A percentile compares a stretch with the other conserved stretches of the same genome.
Conservation (phyloP, 2,888 invertebrate genomes). For the Toxonevra muliebris region DNA sequence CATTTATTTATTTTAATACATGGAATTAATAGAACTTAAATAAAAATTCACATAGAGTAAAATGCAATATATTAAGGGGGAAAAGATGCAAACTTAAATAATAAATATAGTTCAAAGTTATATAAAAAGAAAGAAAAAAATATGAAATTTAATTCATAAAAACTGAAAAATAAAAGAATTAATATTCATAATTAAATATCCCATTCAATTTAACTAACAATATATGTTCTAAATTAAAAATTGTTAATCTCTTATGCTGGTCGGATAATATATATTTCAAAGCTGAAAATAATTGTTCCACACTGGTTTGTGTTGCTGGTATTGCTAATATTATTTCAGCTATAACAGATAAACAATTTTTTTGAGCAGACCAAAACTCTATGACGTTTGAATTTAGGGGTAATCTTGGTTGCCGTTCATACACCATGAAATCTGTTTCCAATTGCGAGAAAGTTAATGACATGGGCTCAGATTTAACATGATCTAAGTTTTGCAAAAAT, state of each 20-base stretch:
- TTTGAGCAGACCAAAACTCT: conserved; percentile 37
- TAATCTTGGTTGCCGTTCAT: conserved; percentile 32
- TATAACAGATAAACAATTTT: conserved; percentile 26
- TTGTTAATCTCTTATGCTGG: conserved; percentile 21
- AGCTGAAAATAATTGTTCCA: no score
- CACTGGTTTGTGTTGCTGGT: conserved; percentile 37
- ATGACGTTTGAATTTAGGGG: conserved; percentile 29
- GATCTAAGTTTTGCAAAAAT: conserved; percentile 34
- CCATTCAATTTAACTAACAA: conserved; percentile 32
- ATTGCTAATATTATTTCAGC: conserved; percentile 31
- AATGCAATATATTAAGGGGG: no score
- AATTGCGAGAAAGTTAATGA: conserved; percentile 17
- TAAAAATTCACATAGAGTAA: no score
- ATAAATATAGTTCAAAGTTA: no score
- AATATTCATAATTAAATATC: conserved; percentile 29
- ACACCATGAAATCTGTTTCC: conserved; percentile 31
- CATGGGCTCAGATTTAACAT: conserved; percentile 7
- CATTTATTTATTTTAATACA: no score
- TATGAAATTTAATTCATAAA: no score
- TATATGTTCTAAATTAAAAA: conserved; percentile 28
- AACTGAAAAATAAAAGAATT: no score
- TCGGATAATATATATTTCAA: conserved; percentile 31
- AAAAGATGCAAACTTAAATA: no score
- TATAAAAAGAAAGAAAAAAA: no score
- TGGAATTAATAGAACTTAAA: no score